These are phyloP conservation scores for Hirtodrosophila confusa DNA, from an alignment of 2,888 invertebrate species.

Conservation along the genomic window DNA sequence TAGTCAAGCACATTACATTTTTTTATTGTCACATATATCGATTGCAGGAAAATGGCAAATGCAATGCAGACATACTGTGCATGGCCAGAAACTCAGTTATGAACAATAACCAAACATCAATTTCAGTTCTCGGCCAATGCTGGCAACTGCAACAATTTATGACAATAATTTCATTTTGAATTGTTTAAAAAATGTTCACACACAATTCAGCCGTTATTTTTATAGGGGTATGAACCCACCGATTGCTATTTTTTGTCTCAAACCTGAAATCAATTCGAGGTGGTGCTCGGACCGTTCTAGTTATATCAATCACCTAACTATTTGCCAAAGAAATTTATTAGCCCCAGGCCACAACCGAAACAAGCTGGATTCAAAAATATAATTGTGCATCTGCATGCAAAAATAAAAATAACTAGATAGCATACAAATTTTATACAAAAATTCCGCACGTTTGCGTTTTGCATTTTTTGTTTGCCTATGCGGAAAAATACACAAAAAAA, in stretches of 20 bases:
- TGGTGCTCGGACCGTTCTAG: constrained; percentile 22
- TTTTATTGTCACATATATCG: constrained; percentile 1
- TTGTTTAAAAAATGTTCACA: constrained; percentile 59
- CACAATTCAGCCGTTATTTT: constrained; percentile 22
- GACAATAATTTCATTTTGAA: neutral
- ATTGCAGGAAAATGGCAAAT: constrained; percentile 21
- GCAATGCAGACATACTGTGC: neutral
- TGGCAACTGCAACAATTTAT: constrained; percentile 33
- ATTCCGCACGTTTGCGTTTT: constrained; percentile 37
- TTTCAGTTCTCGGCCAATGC: constrained; percentile 14
- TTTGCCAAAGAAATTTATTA: constrained; percentile 50
- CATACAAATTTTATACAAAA: constrained; percentile 33
- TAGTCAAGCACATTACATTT: neutral
- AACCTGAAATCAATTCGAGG: constrained; percentile 43
- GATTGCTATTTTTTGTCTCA: constrained; percentile 18
- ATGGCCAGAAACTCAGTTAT: constrained; percentile 3
- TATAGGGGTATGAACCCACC: neutral
- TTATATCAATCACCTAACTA: constrained; percentile 68
- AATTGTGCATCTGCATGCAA: constrained; percentile 35
- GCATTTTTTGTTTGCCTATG: constrained; percentile 15
- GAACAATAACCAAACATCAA: constrained; percentile 32
- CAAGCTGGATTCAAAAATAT: constrained; percentile 42
- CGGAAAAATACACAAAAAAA: constrained; percentile 41
- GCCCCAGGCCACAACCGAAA: constrained; percentile 5
- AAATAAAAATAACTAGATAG: constrained; percentile 21